phyloP scores from a whole-genome alignment of 2,113 vertebrate genomes.

The Aix galericulata region DNA sequence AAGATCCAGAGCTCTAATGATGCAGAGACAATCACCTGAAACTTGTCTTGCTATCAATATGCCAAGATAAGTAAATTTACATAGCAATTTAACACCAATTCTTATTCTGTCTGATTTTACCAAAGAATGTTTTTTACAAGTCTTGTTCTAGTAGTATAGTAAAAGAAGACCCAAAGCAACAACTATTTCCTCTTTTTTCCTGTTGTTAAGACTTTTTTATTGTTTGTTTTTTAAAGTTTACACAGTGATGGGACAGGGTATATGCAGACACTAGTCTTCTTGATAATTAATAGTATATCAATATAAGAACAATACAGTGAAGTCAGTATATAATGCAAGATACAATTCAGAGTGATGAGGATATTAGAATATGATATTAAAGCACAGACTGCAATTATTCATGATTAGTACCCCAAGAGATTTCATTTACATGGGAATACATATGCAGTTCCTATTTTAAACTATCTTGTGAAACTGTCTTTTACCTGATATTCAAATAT shows the following conservation, averaged over 20 bases:
- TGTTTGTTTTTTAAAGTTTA: neutral
- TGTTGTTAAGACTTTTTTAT: neutral
- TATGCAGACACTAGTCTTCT: neutral
- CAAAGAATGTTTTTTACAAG: neutral
- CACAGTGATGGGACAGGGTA: neutral
- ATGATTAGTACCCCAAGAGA: neutral
- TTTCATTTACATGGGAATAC: neutral
- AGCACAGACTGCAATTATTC: neutral
- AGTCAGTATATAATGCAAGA: neutral
- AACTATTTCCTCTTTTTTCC: neutral
- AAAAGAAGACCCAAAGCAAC: neutral
- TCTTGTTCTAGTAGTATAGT: neutral
- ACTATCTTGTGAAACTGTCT: neutral
- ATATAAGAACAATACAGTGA: neutral
- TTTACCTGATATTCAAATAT: neutral
- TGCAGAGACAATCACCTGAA: neutral
- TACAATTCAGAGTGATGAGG: neutral
- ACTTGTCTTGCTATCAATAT: slow-evolving; percentile 4
- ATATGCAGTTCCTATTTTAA: rapidly evolving
- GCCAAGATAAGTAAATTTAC: slow-evolving; percentile 3
- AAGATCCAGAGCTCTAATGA: neutral
- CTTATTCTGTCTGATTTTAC: neutral
- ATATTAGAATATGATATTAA: neutral
- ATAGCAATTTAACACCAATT: neutral
- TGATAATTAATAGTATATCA: neutral